Base-by-base conservation (phyloP, 2,113 vertebrate species). In the Platysternon megacephalum region DNA sequence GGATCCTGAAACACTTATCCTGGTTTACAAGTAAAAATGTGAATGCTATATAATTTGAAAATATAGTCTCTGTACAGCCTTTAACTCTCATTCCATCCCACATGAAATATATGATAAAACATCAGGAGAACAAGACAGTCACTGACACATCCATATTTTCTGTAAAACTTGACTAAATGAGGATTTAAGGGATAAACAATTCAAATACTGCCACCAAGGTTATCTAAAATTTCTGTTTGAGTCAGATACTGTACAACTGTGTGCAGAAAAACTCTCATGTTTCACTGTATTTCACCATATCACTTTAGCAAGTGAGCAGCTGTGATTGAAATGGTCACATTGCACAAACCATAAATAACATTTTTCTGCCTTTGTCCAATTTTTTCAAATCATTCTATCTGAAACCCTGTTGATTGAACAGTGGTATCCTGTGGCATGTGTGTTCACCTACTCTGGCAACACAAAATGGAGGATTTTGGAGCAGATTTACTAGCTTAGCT, bases 21-120 rank as follows among this genome's bases (percentile, higher is more conserved):
- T 93, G 76, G 87, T 91, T 87, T 95, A 26, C 74, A 52, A 80
- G 58, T 97, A 90, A 94, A 96, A 91, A 92, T 84, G 93, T 85
- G 90, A 90, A 32, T 89, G 68, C 86, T 94, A 85, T 79, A 52
- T 92, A 85, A 56, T 95, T 87, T 93, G 76, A 92, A 94, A 95
- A 89, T 84, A 51, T 35, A 92, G 16, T 53, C 90, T 93, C 51
- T 84, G 94, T 48, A 94, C 86, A 95, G 58, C 24, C 93, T 46
- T 94, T 90, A 94, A 79, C 79, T 68, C 79, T 95, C 90, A 79
- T 95, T 82, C 80, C 90, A 46, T 78, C 29, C 91, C 79, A 53
- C 86, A 88, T 51, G 78, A 91, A 51, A 51, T 93, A 85, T 29
- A 52, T 88, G 65, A 89, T 29, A 90, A 85, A 93, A 56, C 87